These are phyloP conservation scores for Yponomeuta sedellus DNA, from an alignment of 2,888 invertebrate genomes.

Conservation along the genomic window DNA sequence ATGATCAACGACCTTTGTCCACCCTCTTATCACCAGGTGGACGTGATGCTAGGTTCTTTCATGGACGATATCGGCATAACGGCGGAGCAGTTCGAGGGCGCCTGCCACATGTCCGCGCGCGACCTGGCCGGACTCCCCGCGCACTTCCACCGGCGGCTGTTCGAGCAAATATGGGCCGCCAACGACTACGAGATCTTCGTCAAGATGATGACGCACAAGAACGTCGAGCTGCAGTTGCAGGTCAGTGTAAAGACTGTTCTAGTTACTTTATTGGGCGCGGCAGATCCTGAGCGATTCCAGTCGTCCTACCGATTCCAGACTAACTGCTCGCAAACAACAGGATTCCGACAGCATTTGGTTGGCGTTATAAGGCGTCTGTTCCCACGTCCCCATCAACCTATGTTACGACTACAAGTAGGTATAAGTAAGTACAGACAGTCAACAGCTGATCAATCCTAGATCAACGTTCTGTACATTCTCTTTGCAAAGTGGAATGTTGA, in stretches of 20 bases:
- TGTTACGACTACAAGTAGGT: no score
- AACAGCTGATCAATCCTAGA: no score
- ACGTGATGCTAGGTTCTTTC: slow-evolving; percentile 91
- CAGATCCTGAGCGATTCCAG: no score
- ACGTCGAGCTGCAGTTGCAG: slow-evolving; percentile 90
- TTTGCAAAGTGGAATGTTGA: no score
- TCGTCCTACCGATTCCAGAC: no score
- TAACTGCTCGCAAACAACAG: no score
- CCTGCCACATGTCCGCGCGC: slow-evolving; percentile 77
- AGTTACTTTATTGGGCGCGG: not conserved
- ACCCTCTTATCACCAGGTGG: slow-evolving; percentile 75
- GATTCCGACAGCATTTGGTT: no score
- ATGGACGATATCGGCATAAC: slow-evolving; percentile 95
- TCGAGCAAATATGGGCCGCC: slow-evolving; percentile 92
- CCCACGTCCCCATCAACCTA: no score
- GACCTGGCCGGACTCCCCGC: slow-evolving; percentile 70
- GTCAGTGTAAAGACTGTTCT: slow-evolving; percentile 29
- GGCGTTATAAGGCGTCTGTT: no score
- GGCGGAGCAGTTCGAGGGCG: slow-evolving; percentile 90
- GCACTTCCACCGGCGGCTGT: slow-evolving; percentile 78
- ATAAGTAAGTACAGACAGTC: no score
- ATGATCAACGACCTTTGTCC: no score
- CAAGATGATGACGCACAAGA: slow-evolving; percentile 94
- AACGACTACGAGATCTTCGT: slow-evolving; percentile 93
- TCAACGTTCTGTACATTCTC: no score